These are phyloP conservation scores for Manis javanica DNA, from an alignment of 2,797 vertebrate genomes.

Conservation along the genomic window DNA sequence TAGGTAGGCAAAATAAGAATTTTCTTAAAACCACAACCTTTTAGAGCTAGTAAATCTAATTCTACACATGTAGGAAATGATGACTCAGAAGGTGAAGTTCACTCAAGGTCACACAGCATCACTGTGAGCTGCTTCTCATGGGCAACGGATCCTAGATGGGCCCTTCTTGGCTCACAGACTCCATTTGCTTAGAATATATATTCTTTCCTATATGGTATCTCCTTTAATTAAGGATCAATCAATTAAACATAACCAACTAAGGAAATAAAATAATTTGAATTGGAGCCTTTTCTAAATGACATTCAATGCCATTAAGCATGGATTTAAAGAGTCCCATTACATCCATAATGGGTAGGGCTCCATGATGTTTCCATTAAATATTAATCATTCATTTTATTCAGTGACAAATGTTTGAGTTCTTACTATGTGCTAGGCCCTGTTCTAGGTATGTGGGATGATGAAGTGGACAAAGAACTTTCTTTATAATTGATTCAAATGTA, in stretches of 20 bases:
- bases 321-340: constrained; percentile 48
- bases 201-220: not conserved
- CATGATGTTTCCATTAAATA: not conserved
- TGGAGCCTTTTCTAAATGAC: constrained; percentile 21
- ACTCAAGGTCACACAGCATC: not conserved
- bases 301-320: not conserved
- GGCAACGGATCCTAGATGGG: not conserved
- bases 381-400: not conserved
- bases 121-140: not conserved
- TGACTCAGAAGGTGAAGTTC: not conserved
- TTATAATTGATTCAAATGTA: not conserved
- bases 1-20: not conserved
- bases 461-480: not conserved
- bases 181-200: not conserved
- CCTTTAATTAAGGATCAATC: constrained; percentile 56
- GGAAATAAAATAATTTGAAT: constrained; percentile 56
- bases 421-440: not conserved
- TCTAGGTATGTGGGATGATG: not conserved
- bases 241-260: constrained; percentile 56
- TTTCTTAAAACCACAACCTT: not conserved
- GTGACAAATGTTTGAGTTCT: not conserved
- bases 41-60: not conserved
- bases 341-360: not conserved
- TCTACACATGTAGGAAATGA: not conserved
- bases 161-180: not conserved